These are phyloP conservation scores for Metalampra italica DNA, from an alignment of 2,888 invertebrate species.

Conservation along the genomic window DNA sequence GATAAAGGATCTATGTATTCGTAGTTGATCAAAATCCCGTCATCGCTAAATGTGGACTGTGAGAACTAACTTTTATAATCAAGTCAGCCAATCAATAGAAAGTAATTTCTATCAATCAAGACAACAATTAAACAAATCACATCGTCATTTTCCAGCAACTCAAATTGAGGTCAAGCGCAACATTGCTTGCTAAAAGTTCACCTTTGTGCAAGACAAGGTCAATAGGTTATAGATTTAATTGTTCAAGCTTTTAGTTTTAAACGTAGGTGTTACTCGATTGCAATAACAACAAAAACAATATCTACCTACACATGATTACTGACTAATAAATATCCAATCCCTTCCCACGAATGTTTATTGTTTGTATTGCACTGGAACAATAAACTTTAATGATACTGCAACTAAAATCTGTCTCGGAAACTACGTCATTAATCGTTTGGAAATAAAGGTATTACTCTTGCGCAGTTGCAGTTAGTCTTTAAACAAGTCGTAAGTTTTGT, in stretches of 20 bases:
- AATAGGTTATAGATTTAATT: not conserved
- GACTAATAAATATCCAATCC: not conserved
- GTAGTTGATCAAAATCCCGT: no score
- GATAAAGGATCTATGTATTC: no score
- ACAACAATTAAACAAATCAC: not conserved
- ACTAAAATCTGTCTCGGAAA: not conserved
- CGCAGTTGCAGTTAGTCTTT: not conserved
- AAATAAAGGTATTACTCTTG: not conserved
- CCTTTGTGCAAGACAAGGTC: not conserved
- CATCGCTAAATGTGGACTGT: no score
- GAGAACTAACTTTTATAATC: no score
- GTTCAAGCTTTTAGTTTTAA: not conserved
- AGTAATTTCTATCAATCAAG: no score
- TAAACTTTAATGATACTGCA: not conserved
- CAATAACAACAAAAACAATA: not conserved
- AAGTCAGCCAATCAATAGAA: no score
- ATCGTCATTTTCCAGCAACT: not conserved
- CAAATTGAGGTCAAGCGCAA: not conserved
- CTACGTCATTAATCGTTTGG: not conserved
- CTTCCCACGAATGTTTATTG: not conserved
- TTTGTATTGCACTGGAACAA: not conserved
- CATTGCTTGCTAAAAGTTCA: not conserved
- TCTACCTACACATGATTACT: not conserved
- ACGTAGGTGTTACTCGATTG: not conserved
- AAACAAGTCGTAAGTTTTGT: no score